phyloP scores from a whole-genome alignment of 2,797 vertebrate genomes.

The Sebastes vulpes region DNA sequence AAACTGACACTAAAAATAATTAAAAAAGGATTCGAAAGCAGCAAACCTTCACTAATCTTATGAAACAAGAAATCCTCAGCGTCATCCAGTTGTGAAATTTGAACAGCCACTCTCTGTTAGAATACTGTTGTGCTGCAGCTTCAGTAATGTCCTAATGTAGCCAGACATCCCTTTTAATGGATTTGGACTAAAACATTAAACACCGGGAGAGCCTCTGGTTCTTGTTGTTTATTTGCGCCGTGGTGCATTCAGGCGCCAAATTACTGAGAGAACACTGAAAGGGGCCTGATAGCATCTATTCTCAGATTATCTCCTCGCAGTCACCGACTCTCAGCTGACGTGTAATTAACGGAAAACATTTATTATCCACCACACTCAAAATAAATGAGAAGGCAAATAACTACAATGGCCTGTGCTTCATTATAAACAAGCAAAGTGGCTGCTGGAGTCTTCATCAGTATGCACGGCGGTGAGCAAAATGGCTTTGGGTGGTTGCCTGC shows the following conservation, averaged over 20 bases:
- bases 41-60: neutral
- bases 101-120: neutral
- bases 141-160: neutral
- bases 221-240: slow-evolving; percentile 42
- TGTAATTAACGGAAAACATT: slow-evolving; percentile 33
- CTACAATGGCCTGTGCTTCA: neutral
- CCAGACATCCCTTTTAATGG: slow-evolving; percentile 32
- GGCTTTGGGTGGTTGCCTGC: neutral
- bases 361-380: neutral
- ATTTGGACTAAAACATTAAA: slow-evolving; percentile 44
- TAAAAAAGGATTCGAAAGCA: neutral
- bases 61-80: neutral
- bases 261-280: slow-evolving; percentile 26
- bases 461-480: neutral
- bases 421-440: neutral
- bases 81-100: neutral
- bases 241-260: slow-evolving; percentile 46
- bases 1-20: neutral
- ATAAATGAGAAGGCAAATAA: slow-evolving; percentile 4
- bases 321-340: slow-evolving; percentile 15
- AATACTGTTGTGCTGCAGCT: neutral
- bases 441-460: neutral
- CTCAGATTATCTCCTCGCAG: slow-evolving; percentile 13
- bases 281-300: slow-evolving; percentile 19
- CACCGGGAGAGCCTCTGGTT: neutral